phyloP scores from a whole-genome alignment of 2,888 invertebrate species.

The Lithophane semibrunnea region DNA sequence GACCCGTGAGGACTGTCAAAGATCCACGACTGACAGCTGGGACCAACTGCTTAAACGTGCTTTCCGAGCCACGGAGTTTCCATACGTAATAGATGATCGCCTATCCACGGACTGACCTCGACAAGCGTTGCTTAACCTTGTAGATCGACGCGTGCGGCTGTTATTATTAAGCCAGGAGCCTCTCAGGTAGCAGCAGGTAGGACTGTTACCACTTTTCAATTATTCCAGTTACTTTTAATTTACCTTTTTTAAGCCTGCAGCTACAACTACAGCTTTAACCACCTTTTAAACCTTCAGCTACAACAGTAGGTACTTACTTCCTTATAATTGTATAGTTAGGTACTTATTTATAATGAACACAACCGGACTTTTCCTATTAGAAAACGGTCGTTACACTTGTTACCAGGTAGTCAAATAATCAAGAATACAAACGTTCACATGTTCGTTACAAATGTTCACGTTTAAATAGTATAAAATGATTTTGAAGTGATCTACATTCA shows the following conservation, averaged over 20 bases:
- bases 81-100: neutral
- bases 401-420: neutral
- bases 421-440: no score
- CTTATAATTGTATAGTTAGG: neutral
- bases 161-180: neutral
- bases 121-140: neutral
- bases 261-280: neutral
- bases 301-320: neutral
- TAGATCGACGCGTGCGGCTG: neutral
- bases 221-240: neutral
- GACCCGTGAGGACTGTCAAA: neutral
- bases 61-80: neutral
- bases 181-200: neutral
- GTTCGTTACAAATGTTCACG: neutral
- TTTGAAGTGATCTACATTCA: neutral
- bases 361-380: neutral
- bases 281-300: neutral
- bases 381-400: neutral
- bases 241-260: neutral
- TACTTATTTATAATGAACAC: neutral
- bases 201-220: neutral
- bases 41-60: neutral
- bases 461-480: neutral
- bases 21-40: neutral
- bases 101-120: conserved; percentile 3